These are phyloP conservation scores for Chrysomallon squamiferum DNA, from an alignment of 1,140 invertebrate species.

Conservation along the genomic window DNA sequence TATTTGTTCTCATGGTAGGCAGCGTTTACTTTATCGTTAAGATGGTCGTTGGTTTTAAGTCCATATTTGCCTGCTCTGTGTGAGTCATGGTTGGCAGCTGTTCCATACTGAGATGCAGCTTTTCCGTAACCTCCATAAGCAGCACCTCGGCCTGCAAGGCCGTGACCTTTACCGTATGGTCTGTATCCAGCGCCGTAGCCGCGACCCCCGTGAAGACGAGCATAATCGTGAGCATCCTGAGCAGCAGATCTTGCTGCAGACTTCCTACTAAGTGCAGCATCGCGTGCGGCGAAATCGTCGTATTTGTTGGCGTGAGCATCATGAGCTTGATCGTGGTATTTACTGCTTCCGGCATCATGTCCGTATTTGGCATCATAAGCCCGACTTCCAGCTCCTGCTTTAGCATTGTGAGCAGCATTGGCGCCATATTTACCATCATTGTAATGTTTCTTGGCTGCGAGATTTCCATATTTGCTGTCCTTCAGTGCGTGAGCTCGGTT, in stretches of 20 bases:
- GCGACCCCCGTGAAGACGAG: no score
- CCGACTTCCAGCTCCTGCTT: not conserved
- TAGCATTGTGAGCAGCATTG: not conserved
- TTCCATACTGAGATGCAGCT: not conserved
- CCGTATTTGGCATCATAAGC: not conserved
- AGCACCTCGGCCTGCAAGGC: not conserved
- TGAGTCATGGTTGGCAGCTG: not conserved
- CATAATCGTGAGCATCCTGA: not conserved
- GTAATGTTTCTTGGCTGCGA: not conserved
- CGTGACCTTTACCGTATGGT: not conserved
- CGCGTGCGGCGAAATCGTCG: not conserved
- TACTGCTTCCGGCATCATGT: constrained; percentile 1
- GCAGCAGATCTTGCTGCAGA: not conserved
- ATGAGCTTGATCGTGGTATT: constrained; percentile 1
- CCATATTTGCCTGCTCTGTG: not conserved
- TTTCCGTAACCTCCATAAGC: constrained; percentile 2
- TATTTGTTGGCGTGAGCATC: not conserved
- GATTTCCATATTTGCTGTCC: not conserved
- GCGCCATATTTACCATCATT: not conserved
- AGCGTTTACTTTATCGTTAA: not conserved
- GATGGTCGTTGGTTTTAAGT: not conserved
- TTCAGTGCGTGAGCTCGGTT: not conserved
- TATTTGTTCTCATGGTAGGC: not conserved
- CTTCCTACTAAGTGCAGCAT: not conserved
- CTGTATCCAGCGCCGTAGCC: not conserved